A percentile compares a stretch with the other conserved stretches of the same genome.
Evolutionary conservation across 2,888 invertebrate genomes (phyloP).

Genomic region (Phortica magna): DNA sequence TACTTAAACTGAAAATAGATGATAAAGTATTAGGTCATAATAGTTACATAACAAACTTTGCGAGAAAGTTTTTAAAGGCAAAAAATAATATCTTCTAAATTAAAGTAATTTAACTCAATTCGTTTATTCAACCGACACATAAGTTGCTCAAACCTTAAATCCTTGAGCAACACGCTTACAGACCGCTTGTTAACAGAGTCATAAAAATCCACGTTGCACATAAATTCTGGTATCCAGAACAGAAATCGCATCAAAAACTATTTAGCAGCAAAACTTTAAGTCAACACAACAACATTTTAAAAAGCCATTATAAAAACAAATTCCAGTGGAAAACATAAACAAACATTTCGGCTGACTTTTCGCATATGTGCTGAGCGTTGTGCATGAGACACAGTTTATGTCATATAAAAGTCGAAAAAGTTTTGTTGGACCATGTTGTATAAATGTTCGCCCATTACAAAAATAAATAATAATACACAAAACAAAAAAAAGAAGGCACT

Average conservation of each 20-base stretch:
- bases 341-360: background rate
- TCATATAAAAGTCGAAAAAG: slow-evolving; percentile 21
- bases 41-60: no score
- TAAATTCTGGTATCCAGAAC: background rate
- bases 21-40: no score
- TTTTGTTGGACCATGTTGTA: background rate
- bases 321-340: background rate
- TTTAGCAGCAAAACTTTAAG: slow-evolving; percentile 15
- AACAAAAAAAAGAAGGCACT: slow-evolving; percentile 8
- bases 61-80: no score
- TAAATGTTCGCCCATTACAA: slow-evolving; percentile 20
- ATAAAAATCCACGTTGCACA: background rate
- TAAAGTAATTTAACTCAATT: no score
- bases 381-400: background rate
- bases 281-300: slow-evolving; percentile 6
- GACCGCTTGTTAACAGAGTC: background rate
- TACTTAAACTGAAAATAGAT: no score
- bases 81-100: no score
- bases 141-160: no score
- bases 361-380: background rate
- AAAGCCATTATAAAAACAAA: background rate
- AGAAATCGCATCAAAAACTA: background rate
- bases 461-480: background rate
- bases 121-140: no score
- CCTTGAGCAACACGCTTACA: no score